A percentile compares a stretch with the other conserved stretches of the same genome.
phyloP scores from a whole-genome alignment of 1,140 invertebrate species.

The Drosophila simulans region DNA sequence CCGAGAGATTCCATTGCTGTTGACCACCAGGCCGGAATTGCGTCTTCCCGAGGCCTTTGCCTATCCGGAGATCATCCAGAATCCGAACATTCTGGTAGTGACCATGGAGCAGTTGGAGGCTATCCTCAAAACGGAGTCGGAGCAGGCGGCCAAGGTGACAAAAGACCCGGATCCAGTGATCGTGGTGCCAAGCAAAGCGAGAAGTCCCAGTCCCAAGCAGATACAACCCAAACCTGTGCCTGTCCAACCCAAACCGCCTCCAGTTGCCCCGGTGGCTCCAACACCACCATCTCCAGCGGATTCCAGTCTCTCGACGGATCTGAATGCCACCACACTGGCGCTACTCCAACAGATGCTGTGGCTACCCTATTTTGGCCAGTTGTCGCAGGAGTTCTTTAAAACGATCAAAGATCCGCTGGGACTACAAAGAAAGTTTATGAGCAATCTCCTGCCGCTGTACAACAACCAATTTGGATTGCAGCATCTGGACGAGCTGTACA shows the following conservation, averaged over 20 bases:
- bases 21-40: conserved; percentile 89
- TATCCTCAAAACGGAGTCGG: conserved; percentile 87
- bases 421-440: conserved; percentile 70
- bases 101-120: conserved; percentile 90
- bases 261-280: conserved; percentile 24
- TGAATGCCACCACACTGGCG: conserved; percentile 88
- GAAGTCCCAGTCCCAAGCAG: conserved; percentile 49
- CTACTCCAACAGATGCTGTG: conserved; percentile 90
- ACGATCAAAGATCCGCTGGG: conserved; percentile 85
- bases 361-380: conserved; percentile 89
- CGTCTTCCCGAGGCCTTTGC: conserved; percentile 89
- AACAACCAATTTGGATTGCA: conserved; percentile 70
- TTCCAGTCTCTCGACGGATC: conserved; percentile 86
- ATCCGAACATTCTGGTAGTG: conserved; percentile 92
- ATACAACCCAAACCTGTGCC: conserved; percentile 27
- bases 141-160: conserved; percentile 66
- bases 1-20: conserved; percentile 90
- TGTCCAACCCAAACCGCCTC: conserved; percentile 21
- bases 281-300: conserved; percentile 67
- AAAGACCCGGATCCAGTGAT: conserved; percentile 40
- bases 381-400: conserved; percentile 86
- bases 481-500: conserved; percentile 77
- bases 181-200: conserved; percentile 32
- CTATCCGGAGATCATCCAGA: conserved; percentile 89
- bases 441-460: conserved; percentile 65